Evolutionary conservation across 2,888 invertebrate genomes (phyloP).

Genomic region (Mimas tiliae): DNA sequence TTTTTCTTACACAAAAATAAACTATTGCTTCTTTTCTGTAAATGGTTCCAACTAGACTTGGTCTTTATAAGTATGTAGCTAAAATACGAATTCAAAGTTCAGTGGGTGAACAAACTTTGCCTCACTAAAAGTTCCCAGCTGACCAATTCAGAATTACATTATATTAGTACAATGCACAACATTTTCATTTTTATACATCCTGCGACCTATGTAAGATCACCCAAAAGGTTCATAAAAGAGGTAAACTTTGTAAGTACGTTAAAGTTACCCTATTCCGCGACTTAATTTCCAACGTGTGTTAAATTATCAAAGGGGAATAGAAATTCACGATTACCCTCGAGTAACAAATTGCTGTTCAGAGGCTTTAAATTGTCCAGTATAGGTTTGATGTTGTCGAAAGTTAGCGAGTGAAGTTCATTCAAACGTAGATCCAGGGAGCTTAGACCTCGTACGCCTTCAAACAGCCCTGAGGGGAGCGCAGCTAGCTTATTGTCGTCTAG

Average conservation of each 20-base stretch:
- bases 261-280: conserved; percentile 68
- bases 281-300: conserved; percentile 75
- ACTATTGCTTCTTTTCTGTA: background rate
- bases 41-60: background rate
- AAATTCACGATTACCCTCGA: conserved; percentile 87
- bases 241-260: conserved; percentile 67
- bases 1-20: background rate
- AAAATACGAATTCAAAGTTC: conserved; percentile 25
- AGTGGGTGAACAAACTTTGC: conserved; percentile 31
- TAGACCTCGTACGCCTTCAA: conserved; percentile 89
- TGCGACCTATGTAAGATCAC: conserved; percentile 58
- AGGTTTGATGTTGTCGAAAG: conserved; percentile 90
- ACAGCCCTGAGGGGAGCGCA: conserved; percentile 88
- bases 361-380: conserved; percentile 91
- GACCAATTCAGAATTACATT: conserved; percentile 41
- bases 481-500: conserved; percentile 91
- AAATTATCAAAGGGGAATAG: conserved; percentile 64
- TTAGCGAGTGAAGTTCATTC: conserved; percentile 90
- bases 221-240: conserved; percentile 70
- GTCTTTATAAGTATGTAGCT: background rate
- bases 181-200: conserved; percentile 50
- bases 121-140: conserved; percentile 17
- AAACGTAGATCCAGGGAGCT: conserved; percentile 90
- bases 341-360: conserved; percentile 88
- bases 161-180: conserved; percentile 51